Percentiles rank a stretch among this genome's conserved stretches.
Evolutionary conservation across 1,140 invertebrate genomes (phyloP).

Genomic region (Zaprionus africanus): DNA sequence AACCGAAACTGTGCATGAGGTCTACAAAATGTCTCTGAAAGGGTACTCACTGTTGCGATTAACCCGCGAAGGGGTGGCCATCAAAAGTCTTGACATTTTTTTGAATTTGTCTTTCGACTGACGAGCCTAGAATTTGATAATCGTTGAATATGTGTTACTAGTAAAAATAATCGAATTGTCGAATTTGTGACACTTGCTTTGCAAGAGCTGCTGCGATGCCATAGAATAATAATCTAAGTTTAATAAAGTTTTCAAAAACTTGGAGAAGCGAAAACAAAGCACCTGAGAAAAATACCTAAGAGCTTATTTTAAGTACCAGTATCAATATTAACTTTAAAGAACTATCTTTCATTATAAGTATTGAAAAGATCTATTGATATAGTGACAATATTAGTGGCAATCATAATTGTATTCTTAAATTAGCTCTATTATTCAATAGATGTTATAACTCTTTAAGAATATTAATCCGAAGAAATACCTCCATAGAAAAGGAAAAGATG

Average conservation of each 20-base stretch:
- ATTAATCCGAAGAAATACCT: neutral
- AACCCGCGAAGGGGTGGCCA: slow-evolving; percentile 40
- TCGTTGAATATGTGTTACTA: slow-evolving; percentile 35
- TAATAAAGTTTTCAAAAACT: neutral
- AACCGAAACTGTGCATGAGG: neutral
- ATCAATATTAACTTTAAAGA: too few relatives aligned
- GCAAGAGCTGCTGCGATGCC: slow-evolving; percentile 25
- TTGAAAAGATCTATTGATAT: too few relatives aligned
- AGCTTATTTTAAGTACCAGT: too few relatives aligned
- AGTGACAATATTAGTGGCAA: too few relatives aligned
- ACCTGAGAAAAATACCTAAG: too few relatives aligned
- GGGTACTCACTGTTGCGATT: slow-evolving; percentile 52
- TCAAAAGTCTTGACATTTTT: slow-evolving; percentile 63
- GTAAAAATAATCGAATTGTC: slow-evolving; percentile 24
- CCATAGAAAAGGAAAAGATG: neutral
- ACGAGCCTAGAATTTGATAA: slow-evolving; percentile 27
- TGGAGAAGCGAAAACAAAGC: neutral
- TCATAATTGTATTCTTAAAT: neutral
- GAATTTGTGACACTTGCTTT: slow-evolving; percentile 16
- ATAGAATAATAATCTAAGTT: neutral
- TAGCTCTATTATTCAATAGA: neutral
- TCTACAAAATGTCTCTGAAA: too few relatives aligned
- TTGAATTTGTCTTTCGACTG: neutral
- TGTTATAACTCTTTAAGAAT: neutral
- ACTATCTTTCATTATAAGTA: too few relatives aligned